Conservation (phyloP, 2,888 invertebrate species). For the Noctua pronuba region DNA sequence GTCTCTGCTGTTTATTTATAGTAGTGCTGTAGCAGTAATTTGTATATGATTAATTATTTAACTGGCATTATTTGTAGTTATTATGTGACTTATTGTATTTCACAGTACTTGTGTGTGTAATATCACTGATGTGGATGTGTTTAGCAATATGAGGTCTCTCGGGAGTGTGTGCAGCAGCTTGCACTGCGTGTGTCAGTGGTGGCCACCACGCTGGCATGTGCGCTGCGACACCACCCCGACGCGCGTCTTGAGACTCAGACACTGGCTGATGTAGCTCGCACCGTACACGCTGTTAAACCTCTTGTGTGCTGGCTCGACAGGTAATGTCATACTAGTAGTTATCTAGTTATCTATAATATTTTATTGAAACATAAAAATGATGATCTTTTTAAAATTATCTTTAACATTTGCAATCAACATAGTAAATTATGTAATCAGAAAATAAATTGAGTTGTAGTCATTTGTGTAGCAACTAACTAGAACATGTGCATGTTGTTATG, state of each 20-base stretch:
- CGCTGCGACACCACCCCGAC: slow-evolving; percentile 92
- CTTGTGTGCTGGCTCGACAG: slow-evolving; percentile 97
- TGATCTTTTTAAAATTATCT: not conserved
- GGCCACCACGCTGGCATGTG: slow-evolving; percentile 93
- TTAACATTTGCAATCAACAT: not conserved
- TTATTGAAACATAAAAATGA: not conserved
- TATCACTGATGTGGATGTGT: slow-evolving; percentile 55
- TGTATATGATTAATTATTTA: slow-evolving; percentile 44
- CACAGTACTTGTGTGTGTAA: slow-evolving; percentile 44
- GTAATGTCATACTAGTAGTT: slow-evolving; percentile 76
- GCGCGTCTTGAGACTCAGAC: slow-evolving; percentile 94
- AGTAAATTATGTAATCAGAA: not conserved
- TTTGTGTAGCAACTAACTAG: not conserved
- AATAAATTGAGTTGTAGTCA: not conserved
- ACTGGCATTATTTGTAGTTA: slow-evolving; percentile 34
- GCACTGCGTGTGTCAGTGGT: slow-evolving; percentile 96
- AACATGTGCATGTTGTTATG: not conserved
- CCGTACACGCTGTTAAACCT: slow-evolving; percentile 96
- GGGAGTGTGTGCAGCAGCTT: slow-evolving; percentile 97
- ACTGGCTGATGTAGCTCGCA: slow-evolving; percentile 96
- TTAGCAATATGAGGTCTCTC: slow-evolving; percentile 97
- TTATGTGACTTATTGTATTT: slow-evolving; percentile 26
- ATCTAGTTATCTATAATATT: not conserved
- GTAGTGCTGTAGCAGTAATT: slow-evolving; percentile 43
- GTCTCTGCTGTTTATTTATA: slow-evolving; percentile 57